A percentile compares a stretch with the other conserved stretches of the same genome.
These are phyloP conservation scores for Enteromius argenteus DNA, from an alignment of 2,797 vertebrate species.

Conservation along the genomic window DNA sequence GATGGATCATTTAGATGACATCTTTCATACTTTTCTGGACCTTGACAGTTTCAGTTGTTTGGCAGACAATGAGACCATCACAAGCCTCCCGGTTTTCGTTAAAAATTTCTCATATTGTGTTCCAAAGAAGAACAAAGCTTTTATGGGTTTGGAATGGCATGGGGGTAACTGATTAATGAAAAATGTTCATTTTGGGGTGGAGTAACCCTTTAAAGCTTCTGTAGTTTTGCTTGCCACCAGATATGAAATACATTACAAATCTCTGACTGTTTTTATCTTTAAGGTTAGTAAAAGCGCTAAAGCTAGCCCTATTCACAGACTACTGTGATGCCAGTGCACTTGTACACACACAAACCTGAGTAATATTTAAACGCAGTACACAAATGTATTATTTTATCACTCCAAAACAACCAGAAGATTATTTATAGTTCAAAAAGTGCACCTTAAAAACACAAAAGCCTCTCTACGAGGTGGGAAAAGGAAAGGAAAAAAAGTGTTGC, in stretches of 20 bases:
- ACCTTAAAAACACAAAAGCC: slow-evolving; percentile 31
- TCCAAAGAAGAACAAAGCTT: too few species aligned
- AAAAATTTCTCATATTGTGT: too few species aligned
- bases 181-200: too few species aligned
- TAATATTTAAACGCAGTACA: slow-evolving; percentile 2
- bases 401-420: slow-evolving; percentile 27
- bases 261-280: not conserved
- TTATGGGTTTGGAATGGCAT: too few species aligned
- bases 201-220: not conserved
- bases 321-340: not conserved
- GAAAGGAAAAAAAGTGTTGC: slow-evolving; percentile 4
- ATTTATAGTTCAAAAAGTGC: slow-evolving; percentile 18
- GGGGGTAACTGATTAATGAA: too few species aligned
- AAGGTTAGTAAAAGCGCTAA: not conserved
- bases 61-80: too few species aligned
- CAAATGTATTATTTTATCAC: slow-evolving; percentile 25
- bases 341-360: not conserved
- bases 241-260: not conserved
- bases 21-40: too few species aligned
- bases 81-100: too few species aligned
- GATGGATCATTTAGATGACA: too few species aligned
- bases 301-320: not conserved
- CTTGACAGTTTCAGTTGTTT: too few species aligned
- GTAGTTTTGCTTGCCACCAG: not conserved
- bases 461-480: slow-evolving; percentile 2